A percentile compares a stretch with the other conserved stretches of the same genome.
Conservation (phyloP, 2,113 vertebrate species). For the Pholis gunnellus region DNA sequence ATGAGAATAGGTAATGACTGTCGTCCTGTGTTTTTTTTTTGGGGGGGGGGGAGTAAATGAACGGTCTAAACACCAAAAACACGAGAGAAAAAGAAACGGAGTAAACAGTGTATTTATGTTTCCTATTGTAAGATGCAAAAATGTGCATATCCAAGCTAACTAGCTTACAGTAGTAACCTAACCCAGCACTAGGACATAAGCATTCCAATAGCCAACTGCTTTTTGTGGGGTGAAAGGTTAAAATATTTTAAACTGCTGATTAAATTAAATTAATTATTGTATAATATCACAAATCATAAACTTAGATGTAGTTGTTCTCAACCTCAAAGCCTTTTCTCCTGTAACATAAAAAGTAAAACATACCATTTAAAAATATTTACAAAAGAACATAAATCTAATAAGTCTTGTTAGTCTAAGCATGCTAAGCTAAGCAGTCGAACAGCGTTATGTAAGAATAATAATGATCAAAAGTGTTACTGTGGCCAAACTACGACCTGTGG, state of each 20-base stretch:
- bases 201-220: not conserved
- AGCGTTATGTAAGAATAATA: not conserved
- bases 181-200: too few relatives aligned
- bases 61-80: not conserved
- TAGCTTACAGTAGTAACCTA: not conserved
- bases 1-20: slow-evolving; percentile 72
- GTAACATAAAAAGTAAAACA: not conserved
- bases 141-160: not conserved
- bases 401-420: not conserved
- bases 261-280: not conserved
- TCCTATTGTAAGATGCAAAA: not conserved
- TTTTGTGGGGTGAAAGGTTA: not conserved
- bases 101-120: not conserved
- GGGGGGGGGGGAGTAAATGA: not conserved
- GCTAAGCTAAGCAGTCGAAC: not conserved
- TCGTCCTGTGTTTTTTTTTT: not conserved
- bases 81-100: not conserved
- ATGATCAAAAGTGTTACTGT: not conserved
- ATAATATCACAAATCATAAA: not conserved
- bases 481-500: too few relatives aligned
- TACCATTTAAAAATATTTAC: not conserved
- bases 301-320: not conserved
- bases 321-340: not conserved
- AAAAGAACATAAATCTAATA: not conserved
- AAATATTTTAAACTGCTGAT: not conserved